Base-by-base conservation (phyloP, 2,113 vertebrate species). In the Cariama cristata region DNA sequence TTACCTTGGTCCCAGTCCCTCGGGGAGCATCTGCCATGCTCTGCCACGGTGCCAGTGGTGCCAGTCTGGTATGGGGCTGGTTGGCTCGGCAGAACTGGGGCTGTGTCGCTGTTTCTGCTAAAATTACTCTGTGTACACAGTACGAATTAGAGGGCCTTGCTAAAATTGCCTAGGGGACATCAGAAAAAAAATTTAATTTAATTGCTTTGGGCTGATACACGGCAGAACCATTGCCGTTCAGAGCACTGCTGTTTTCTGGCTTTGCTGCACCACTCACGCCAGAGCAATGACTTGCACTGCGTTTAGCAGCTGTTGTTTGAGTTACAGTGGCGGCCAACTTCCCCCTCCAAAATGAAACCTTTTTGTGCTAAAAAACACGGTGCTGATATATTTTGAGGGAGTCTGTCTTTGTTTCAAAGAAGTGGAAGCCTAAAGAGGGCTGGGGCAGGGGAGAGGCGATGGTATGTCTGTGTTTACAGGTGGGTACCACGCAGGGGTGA, bases 401-500 rank as follows among this genome's bases (percentile, higher is more conserved):
- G 66, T 27, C 17, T 67, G 18, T 58, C 27, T 75, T 62, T 30
- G 3, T 50, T 72, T 42, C 52, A 42, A 4, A 60, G 76, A 45
- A 69, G 13, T 28, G 50, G 38, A 33, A 28, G 22, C 44, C 27
- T 66, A 2, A 44, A 76, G 82, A n/a, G 15, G 22, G 38, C 67
- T 68, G 84, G 38, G n/a, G 30, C 21, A 12, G 47, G 40, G 30
- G 3, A 35, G 45, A 42, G 47, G 69, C 0, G 0, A 2, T 17
- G 40, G 33, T n/a, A 1, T 11, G 7, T 16, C 3, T 2, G 24
- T 56, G 15, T n/a, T 33, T 60, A 17, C 47, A 26, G 47, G 64
- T 77, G 64, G 55, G 60, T 58, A 11, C 40, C 5, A 1, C 0
- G 0, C 68, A n/a, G 74, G 6, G 18, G 14, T 42, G 18, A 4